Conservation (phyloP, 2,113 vertebrate species). For the Heliornis fulica region DNA sequence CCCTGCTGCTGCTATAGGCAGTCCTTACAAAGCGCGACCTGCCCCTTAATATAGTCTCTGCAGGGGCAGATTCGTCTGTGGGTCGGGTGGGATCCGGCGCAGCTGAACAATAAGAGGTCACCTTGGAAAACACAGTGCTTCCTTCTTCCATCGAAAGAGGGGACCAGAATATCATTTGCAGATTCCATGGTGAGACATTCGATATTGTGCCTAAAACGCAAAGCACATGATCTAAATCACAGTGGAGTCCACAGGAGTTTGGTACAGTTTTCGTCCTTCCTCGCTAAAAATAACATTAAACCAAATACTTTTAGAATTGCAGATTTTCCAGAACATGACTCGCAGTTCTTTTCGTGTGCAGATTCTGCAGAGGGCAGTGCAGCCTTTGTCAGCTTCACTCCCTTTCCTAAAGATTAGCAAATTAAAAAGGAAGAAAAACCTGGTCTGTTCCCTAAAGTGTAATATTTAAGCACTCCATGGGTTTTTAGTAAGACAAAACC, state of each 20-base stretch:
- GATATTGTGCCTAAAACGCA: constrained; percentile 82
- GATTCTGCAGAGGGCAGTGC: constrained; percentile 45
- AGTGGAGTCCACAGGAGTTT: neutral
- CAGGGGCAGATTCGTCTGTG: constrained; percentile 92
- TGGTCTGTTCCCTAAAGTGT: neutral
- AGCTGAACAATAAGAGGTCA: constrained; percentile 96
- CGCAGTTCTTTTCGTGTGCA: neutral
- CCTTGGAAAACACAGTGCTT: constrained; percentile 94
- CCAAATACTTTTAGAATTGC: neutral
- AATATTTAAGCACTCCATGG: neutral
- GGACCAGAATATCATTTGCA: constrained; percentile 87
- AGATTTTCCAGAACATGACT: neutral
- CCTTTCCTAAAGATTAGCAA: neutral
- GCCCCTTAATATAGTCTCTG: constrained; percentile 98
- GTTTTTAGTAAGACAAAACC: neutral
- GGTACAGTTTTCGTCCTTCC: neutral
- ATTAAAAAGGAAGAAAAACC: neutral
- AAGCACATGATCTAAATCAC: neutral
- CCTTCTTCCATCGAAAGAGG: constrained; percentile 83
- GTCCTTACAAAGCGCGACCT: constrained; percentile 94
- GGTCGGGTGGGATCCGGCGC: constrained; percentile 86
- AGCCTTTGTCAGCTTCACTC: neutral
- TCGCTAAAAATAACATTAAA: neutral
- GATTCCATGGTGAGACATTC: constrained; percentile 89
- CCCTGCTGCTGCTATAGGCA: constrained; percentile 86